phyloP scores from a whole-genome alignment of 2,888 invertebrate species.

The Aplocera efformata region DNA sequence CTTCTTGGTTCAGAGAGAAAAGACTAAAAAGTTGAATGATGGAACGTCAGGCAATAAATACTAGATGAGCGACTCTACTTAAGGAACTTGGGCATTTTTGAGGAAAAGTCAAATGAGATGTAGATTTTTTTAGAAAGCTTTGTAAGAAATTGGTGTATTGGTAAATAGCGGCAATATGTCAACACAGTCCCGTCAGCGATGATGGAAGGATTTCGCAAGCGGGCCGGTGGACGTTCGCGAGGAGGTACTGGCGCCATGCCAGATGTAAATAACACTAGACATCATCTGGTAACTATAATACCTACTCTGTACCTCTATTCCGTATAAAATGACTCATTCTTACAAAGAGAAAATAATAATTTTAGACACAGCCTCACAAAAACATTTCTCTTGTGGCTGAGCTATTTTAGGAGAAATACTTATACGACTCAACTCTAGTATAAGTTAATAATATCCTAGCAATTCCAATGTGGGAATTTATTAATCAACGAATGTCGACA shows the following conservation, averaged over 20 bases:
- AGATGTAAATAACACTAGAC: slow-evolving; percentile 45
- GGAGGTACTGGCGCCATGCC: slow-evolving; percentile 47
- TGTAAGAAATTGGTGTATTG: slow-evolving; percentile 28
- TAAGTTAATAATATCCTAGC: too few species aligned
- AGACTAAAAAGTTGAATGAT: slow-evolving; percentile 14
- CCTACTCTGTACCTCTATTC: slow-evolving; percentile 1
- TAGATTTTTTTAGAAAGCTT: slow-evolving; percentile 4
- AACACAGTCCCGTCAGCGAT: slow-evolving; percentile 41
- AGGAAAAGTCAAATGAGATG: background rate
- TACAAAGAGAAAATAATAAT: too few species aligned
- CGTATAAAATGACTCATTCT: background rate
- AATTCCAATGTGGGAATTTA: too few species aligned
- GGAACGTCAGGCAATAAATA: slow-evolving; percentile 23
- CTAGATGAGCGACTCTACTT: slow-evolving; percentile 13
- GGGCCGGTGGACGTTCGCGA: slow-evolving; percentile 30
- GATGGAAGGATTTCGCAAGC: slow-evolving; percentile 49
- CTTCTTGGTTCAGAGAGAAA: slow-evolving; percentile 14
- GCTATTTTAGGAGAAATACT: too few species aligned
- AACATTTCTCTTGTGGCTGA: too few species aligned
- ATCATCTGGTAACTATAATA: slow-evolving; percentile 30
- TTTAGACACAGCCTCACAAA: too few species aligned
- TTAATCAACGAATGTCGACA: too few species aligned
- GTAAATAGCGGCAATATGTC: slow-evolving; percentile 31
- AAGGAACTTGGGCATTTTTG: too few species aligned
- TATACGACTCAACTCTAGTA: too few species aligned